Conservation (phyloP, 1,140 invertebrate genomes). For the Brachionus asplanchnoidis region DNA sequence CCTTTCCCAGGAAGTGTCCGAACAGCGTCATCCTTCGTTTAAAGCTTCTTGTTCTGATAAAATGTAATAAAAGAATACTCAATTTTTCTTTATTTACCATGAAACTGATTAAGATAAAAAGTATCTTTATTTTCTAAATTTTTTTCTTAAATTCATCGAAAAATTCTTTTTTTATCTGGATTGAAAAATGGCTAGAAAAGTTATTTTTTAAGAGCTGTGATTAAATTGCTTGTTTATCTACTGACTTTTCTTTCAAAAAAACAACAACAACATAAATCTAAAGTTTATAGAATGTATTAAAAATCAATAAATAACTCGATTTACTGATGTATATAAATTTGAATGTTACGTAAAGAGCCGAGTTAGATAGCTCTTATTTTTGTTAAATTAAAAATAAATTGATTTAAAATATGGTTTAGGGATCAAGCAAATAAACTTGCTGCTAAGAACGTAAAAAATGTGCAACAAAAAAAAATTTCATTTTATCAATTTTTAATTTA, state of each 20-base stretch:
- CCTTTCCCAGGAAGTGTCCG: too few species aligned
- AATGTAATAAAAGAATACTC: too few species aligned
- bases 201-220: neutral
- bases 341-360: neutral
- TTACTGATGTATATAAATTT: slow-evolving; percentile 5
- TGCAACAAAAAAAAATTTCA: neutral
- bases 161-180: too few species aligned
- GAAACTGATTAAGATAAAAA: too few species aligned
- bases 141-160: too few species aligned
- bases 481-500: neutral
- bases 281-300: neutral
- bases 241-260: neutral
- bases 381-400: neutral
- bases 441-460: neutral
- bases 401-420: neutral
- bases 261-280: neutral
- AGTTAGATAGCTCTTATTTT: neutral
- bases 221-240: neutral
- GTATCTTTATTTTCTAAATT: too few species aligned
- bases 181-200: neutral
- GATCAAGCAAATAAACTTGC: neutral
- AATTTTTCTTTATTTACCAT: too few species aligned
- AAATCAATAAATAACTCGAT: neutral
- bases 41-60: too few species aligned
- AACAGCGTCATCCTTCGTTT: too few species aligned